phyloP scores from a whole-genome alignment of 2,113 vertebrate genomes.

The Macquaria australasica region DNA sequence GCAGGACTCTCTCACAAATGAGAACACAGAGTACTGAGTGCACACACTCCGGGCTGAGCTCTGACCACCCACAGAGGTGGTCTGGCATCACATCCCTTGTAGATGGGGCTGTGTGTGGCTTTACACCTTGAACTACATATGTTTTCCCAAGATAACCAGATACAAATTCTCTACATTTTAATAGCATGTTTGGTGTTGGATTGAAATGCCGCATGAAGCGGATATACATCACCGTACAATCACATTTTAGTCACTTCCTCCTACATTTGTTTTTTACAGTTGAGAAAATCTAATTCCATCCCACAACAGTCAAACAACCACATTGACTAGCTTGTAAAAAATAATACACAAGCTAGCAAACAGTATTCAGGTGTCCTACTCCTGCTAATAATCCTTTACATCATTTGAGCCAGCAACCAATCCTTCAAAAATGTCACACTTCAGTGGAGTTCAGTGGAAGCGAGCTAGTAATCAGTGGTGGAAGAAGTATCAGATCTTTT shows the following conservation, averaged over 20 bases:
- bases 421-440: neutral
- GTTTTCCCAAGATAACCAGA: neutral
- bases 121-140: neutral
- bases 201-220: neutral
- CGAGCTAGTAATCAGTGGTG: neutral
- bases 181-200: neutral
- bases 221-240: neutral
- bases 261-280: neutral
- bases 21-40: constrained; percentile 51
- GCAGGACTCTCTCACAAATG: constrained; percentile 41
- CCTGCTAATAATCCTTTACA: neutral
- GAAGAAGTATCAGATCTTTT: neutral
- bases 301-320: neutral
- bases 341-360: neutral
- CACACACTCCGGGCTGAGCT: constrained; percentile 37
- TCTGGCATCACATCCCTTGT: constrained; percentile 25
- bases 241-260: neutral
- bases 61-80: constrained; percentile 37
- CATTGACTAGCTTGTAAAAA: neutral
- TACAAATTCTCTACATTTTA: neutral
- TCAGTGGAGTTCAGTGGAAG: neutral
- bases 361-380: neutral
- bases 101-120: neutral
- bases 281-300: neutral
- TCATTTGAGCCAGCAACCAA: neutral